Conservation (phyloP, 1,140 invertebrate species). For the Lutraria rhynchaena region DNA sequence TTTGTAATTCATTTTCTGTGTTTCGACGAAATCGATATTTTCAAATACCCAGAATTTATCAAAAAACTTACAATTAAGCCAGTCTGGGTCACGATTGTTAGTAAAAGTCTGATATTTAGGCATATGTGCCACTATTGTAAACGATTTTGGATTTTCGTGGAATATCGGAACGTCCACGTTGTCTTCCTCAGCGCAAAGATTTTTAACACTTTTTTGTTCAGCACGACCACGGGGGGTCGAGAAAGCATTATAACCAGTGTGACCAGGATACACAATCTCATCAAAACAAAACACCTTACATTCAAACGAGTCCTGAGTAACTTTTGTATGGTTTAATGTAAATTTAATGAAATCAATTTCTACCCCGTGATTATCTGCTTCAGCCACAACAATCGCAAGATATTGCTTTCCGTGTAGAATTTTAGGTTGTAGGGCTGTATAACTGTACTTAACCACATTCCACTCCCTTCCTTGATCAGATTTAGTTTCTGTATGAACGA, state of each 20-base stretch:
- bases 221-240: not conserved
- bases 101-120: conserved; percentile 50
- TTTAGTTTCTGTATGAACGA: conserved; percentile 5
- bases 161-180: conserved; percentile 53
- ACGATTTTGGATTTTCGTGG: conserved; percentile 32
- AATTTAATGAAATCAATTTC: conserved; percentile 47
- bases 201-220: conserved; percentile 41
- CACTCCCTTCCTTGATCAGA: conserved; percentile 21
- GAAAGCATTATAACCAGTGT: too few species aligned
- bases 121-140: conserved; percentile 34
- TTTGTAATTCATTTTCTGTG: not conserved
- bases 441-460: conserved; percentile 2
- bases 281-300: conserved; percentile 50
- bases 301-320: not conserved
- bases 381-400: not conserved
- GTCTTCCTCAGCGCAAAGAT: conserved; percentile 49
- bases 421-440: too few species aligned
- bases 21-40: not conserved
- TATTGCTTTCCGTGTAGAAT: conserved; percentile 12
- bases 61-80: conserved; percentile 55
- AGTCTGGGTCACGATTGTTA: conserved; percentile 62
- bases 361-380: conserved; percentile 40
- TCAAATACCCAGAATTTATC: conserved; percentile 27
- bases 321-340: not conserved
- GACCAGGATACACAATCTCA: conserved; percentile 9